phyloP scores from a whole-genome alignment of 1,140 invertebrate genomes.

The Drosophila sturtevanti region DNA sequence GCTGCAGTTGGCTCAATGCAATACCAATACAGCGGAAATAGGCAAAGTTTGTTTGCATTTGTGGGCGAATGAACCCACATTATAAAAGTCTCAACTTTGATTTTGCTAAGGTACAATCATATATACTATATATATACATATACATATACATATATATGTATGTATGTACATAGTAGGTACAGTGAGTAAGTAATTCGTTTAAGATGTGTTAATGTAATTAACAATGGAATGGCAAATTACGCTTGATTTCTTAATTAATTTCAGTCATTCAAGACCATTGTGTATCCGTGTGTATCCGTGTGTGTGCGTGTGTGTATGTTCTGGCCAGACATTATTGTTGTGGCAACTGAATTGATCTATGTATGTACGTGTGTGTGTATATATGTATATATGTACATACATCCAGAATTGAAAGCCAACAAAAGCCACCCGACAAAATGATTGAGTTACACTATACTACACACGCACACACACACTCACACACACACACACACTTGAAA shows the following conservation, averaged over 20 bases:
- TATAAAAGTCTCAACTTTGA: too few species aligned
- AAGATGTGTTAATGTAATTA: slow-evolving; percentile 33
- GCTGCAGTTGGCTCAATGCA: slow-evolving; percentile 40
- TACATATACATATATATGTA: too few species aligned
- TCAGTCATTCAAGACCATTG: background rate
- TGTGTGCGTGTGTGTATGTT: background rate
- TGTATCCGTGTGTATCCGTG: too few species aligned
- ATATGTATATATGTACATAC: too few species aligned
- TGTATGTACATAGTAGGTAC: too few species aligned
- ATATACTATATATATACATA: background rate
- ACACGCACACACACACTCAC: too few species aligned
- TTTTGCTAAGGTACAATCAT: too few species aligned
- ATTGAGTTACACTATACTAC: too few species aligned
- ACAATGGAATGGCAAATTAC: slow-evolving; percentile 21
- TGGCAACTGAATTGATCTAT: background rate
- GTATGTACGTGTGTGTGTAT: too few species aligned
- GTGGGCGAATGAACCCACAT: slow-evolving; percentile 30
- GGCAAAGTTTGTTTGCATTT: background rate
- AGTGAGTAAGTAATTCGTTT: background rate
- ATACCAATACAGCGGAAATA: slow-evolving; percentile 14
- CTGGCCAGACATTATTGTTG: background rate
- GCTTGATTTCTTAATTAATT: slow-evolving; percentile 13
- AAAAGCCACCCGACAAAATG: too few species aligned
- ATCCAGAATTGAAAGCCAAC: too few species aligned
- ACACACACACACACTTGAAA: too few species aligned